A percentile compares a stretch with the other conserved stretches of the same genome.
Conservation (phyloP, 1,140 invertebrate genomes). For the Gryon sp. region DNA sequence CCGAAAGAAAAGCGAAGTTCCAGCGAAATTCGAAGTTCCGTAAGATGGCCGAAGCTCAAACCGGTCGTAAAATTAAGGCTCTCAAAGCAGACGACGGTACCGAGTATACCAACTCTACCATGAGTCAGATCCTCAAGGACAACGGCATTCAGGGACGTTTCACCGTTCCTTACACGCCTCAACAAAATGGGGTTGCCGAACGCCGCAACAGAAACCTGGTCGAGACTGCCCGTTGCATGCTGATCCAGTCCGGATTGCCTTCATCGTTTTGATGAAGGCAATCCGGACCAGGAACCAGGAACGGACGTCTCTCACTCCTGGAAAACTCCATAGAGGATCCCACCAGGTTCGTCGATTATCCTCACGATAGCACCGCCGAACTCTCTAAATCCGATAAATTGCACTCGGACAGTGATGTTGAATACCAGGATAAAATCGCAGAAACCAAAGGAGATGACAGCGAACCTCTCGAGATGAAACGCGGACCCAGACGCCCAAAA, state of each 20-base stretch:
- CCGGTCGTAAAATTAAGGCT: constrained; percentile 50
- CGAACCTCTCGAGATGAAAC: background rate
- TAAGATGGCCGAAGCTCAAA: constrained; percentile 52
- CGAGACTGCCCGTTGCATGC: constrained; percentile 58
- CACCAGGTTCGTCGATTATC: background rate
- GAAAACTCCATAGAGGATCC: background rate
- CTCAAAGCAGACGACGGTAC: constrained; percentile 68
- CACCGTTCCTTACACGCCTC: constrained; percentile 64
- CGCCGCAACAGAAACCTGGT: constrained; percentile 68
- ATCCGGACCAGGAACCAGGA: constrained; percentile 26
- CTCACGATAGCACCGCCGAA: background rate
- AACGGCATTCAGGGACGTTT: constrained; percentile 51
- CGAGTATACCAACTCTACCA: constrained; percentile 59
- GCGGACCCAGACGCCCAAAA: background rate
- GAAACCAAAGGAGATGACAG: background rate
- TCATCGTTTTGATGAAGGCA: constrained; percentile 67
- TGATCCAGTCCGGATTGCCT: constrained; percentile 37
- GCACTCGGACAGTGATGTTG: too few relatives aligned
- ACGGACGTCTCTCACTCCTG: background rate
- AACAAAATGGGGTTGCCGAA: constrained; percentile 72
- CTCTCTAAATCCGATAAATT: background rate
- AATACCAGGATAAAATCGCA: background rate
- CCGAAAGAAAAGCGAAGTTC: constrained; percentile 49
- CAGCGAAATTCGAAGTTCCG: constrained; percentile 37
- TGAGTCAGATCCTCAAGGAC: constrained; percentile 29